Evolutionary conservation across 2,113 vertebrate species (phyloP).

Genomic region (Chaetops frenatus): DNA sequence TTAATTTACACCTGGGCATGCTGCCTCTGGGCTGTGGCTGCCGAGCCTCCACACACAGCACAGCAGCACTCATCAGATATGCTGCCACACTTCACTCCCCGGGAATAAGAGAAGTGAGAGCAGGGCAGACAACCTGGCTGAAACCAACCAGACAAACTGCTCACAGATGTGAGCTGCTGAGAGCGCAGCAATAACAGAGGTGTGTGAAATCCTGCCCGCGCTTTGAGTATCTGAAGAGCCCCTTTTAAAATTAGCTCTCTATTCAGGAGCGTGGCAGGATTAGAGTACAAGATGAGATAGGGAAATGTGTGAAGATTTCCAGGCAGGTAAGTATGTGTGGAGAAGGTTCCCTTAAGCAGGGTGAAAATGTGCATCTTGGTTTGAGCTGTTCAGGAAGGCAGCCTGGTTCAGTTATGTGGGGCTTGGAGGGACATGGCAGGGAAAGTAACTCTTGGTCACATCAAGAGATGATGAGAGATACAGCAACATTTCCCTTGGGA

Average conservation of each 20-base stretch:
- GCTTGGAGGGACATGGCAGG: background rate
- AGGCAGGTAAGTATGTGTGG: background rate
- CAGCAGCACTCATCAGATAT: background rate
- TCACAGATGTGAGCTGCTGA: background rate
- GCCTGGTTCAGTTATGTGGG: background rate
- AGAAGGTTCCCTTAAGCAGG: background rate
- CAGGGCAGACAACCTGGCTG: background rate
- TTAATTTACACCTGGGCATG: background rate
- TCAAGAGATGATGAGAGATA: background rate
- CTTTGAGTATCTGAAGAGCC: background rate
- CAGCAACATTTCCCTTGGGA: background rate
- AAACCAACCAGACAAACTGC: background rate
- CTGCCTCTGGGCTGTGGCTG: background rate
- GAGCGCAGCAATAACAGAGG: background rate
- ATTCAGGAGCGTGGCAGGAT: background rate
- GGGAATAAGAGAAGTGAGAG: background rate
- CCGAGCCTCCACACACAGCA: background rate
- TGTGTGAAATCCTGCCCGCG: background rate
- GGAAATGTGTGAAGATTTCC: background rate
- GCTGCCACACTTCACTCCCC: background rate
- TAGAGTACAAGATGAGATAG: background rate
- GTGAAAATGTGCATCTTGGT: background rate
- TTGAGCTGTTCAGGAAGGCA: background rate
- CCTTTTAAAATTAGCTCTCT: background rate
- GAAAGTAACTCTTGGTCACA: background rate